These are phyloP conservation scores for Eulimnadia texana DNA, from an alignment of 1,140 invertebrate species.

Conservation along the genomic window DNA sequence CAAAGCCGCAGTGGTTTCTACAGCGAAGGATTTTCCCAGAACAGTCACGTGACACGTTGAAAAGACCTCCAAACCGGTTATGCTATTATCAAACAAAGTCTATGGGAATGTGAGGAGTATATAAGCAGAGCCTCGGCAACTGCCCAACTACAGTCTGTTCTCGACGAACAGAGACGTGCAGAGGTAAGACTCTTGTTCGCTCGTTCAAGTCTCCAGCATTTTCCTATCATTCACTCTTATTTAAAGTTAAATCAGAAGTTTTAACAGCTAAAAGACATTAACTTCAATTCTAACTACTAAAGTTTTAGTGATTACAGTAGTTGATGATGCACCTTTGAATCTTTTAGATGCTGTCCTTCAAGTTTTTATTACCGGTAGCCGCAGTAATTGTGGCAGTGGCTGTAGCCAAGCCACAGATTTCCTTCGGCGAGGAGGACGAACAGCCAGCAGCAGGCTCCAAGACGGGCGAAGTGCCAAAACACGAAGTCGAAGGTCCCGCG, in stretches of 20 bases:
- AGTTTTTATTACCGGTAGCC: conserved; percentile 1
- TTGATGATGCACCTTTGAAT: no score
- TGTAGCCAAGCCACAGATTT: conserved; percentile 15
- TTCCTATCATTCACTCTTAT: no score
- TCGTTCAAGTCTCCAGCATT: no score
- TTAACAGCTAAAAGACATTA: no score
- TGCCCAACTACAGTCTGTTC: neutral
- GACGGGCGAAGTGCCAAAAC: neutral
- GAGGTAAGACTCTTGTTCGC: neutral
- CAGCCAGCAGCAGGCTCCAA: neutral
- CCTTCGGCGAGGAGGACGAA: conserved; percentile 15
- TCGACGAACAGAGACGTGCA: neutral
- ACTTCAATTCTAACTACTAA: no score
- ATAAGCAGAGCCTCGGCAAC: neutral
- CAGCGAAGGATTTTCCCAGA: neutral
- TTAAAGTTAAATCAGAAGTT: no score
- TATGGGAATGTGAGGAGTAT: neutral
- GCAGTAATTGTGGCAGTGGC: neutral
- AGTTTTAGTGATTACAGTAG: no score
- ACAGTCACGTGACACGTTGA: conserved; percentile 3
- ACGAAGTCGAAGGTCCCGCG: neutral
- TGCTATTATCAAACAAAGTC: neutral
- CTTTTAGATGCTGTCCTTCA: neutral
- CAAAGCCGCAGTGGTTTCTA: no score
- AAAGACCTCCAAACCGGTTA: conserved; percentile 1